Percentiles rank a stretch among this genome's conserved stretches.
Evolutionary conservation across 2,888 invertebrate species (phyloP).

Genomic region (Autographa gamma): DNA sequence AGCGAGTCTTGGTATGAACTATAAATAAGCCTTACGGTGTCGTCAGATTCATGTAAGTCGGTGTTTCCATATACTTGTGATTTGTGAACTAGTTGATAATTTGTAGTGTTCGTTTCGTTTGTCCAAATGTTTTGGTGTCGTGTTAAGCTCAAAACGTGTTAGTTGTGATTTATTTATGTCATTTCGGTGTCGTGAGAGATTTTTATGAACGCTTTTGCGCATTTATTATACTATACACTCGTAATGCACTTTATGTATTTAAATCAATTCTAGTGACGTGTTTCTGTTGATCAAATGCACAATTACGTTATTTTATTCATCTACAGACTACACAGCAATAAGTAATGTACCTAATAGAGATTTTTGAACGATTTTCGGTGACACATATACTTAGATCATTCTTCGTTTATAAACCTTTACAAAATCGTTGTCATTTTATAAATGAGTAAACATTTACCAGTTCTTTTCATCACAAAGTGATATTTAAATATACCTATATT

Average conservation of each 20-base stretch:
- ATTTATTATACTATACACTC: slow-evolving; percentile 75
- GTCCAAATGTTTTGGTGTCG: slow-evolving; percentile 69
- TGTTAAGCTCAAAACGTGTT: slow-evolving; percentile 72
- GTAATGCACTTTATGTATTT: slow-evolving; percentile 62
- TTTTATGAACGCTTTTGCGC: slow-evolving; percentile 87
- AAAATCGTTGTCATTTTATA: slow-evolving; percentile 30
- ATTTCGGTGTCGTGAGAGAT: slow-evolving; percentile 83
- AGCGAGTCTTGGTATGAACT: not conserved
- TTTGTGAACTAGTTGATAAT: slow-evolving; percentile 45
- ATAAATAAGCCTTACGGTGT: not conserved
- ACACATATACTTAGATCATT: slow-evolving; percentile 26
- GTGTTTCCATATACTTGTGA: slow-evolving; percentile 32
- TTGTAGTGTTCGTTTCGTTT: slow-evolving; percentile 48
- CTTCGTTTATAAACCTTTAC: slow-evolving; percentile 34
- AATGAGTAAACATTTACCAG: slow-evolving; percentile 28
- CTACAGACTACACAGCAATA: slow-evolving; percentile 22
- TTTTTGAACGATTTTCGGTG: slow-evolving; percentile 34
- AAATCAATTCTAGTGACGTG: slow-evolving; percentile 36
- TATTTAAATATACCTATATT: slow-evolving; percentile 45
- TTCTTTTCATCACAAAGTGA: slow-evolving; percentile 56
- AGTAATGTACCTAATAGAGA: slow-evolving; percentile 17
- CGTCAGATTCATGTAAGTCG: not conserved
- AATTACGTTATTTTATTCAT: slow-evolving; percentile 27
- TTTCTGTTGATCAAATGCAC: slow-evolving; percentile 38
- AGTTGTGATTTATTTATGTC: slow-evolving; percentile 77